Evolutionary conservation across 1,140 invertebrate species (phyloP).

Genomic region (Asobara japonica): DNA sequence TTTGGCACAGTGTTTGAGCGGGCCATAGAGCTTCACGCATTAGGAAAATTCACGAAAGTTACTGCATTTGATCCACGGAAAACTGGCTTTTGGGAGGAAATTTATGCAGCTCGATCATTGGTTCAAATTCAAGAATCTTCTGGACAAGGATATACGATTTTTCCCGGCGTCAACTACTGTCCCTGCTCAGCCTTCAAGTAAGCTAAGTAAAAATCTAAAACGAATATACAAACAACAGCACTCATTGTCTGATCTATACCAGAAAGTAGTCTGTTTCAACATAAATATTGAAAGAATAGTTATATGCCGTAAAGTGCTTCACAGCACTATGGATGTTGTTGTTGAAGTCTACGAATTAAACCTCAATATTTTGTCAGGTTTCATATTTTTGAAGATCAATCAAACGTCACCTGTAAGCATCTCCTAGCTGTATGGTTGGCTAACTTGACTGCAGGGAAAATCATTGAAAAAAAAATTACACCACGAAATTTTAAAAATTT

Average conservation of each 20-base stretch:
- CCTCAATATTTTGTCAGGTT: conserved; percentile 56
- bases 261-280: conserved; percentile 19
- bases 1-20: conserved; percentile 69
- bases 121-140: conserved; percentile 70
- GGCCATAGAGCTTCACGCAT: conserved; percentile 71
- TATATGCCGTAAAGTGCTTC: too few relatives aligned
- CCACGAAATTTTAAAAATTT: conserved; percentile 61
- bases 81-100: conserved; percentile 51
- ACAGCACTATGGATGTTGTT: too few relatives aligned
- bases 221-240: not conserved
- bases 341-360: too few relatives aligned
- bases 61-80: conserved; percentile 51
- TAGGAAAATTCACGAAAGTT: conserved; percentile 61
- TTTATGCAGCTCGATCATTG: conserved; percentile 50
- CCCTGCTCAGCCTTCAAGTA: conserved; percentile 68
- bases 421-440: conserved; percentile 71
- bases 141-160: conserved; percentile 69
- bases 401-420: conserved; percentile 73
- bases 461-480: conserved; percentile 63
- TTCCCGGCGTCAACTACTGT: conserved; percentile 73
- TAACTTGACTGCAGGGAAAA: conserved; percentile 61
- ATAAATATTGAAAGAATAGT: too few relatives aligned
- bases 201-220: conserved; percentile 35
- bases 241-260: not conserved
- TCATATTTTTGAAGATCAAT: conserved; percentile 67